Conservation (phyloP, 2,888 invertebrate species). For the Metallyticus violacea region DNA sequence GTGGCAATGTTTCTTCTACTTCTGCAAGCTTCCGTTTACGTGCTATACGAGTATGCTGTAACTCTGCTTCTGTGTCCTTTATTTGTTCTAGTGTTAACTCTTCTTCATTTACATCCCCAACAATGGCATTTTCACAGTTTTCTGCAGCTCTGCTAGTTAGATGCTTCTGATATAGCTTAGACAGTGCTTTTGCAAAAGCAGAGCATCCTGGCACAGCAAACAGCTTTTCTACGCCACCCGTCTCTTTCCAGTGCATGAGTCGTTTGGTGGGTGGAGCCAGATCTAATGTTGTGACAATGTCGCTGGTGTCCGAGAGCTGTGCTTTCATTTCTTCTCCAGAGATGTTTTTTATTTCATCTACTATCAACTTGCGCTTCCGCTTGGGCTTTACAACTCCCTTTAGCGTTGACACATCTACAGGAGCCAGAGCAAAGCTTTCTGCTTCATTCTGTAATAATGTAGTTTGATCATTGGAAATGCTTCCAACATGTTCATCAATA, state of each 20-base stretch:
- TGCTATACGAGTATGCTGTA: slow-evolving; percentile 35
- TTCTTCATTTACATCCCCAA: slow-evolving; percentile 66
- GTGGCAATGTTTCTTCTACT: slow-evolving; percentile 29
- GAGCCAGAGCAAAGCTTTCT: slow-evolving; percentile 94
- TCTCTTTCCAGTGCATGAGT: slow-evolving; percentile 99
- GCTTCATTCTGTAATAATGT: slow-evolving; percentile 90
- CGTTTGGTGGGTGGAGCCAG: slow-evolving; percentile 96
- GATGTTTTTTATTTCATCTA: slow-evolving; percentile 98
- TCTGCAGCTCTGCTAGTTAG: slow-evolving; percentile 72
- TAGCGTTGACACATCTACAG: slow-evolving; percentile 88
- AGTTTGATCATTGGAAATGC: slow-evolving; percentile 64
- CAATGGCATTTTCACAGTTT: slow-evolving; percentile 70
- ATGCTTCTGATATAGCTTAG: slow-evolving; percentile 84
- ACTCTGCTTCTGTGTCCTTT: slow-evolving; percentile 49
- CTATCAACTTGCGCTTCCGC: slow-evolving; percentile 93
- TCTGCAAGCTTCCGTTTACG: slow-evolving; percentile 33
- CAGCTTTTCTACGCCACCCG: slow-evolving; percentile 94
- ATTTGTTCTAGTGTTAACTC: slow-evolving; percentile 60
- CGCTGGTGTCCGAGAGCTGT: slow-evolving; percentile 93
- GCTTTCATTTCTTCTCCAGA: slow-evolving; percentile 99
- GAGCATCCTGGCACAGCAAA: slow-evolving; percentile 88
- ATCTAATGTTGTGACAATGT: slow-evolving; percentile 93
- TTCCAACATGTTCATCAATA: slow-evolving; percentile 35
- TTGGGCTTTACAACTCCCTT: slow-evolving; percentile 85
- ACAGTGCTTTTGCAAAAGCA: slow-evolving; percentile 80